Conservation (phyloP, 2,113 vertebrate species). For the Melanotaenia duboulayi region DNA sequence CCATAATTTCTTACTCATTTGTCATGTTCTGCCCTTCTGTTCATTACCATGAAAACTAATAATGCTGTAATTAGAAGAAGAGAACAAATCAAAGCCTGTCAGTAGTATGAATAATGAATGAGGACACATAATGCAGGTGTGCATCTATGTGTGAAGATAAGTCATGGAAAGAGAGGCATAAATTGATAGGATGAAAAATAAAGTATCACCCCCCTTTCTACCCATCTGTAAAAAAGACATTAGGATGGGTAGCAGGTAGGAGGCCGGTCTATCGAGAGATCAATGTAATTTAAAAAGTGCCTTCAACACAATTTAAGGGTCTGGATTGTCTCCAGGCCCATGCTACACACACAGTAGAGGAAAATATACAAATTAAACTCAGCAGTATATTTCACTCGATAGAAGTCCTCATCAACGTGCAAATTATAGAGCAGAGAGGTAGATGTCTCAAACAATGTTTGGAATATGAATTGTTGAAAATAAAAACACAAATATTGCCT, state of each 20-base stretch:
- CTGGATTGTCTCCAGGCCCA: constrained; percentile 55
- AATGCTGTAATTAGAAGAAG: constrained; percentile 45
- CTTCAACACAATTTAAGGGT: constrained; percentile 61
- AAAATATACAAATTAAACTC: constrained; percentile 30
- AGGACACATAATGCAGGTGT: background rate
- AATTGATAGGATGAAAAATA: constrained; percentile 1
- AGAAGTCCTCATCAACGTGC: constrained; percentile 23
- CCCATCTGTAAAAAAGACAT: constrained; percentile 44
- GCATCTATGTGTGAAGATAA: background rate
- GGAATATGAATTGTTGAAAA: constrained; percentile 27
- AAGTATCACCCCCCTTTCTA: background rate
- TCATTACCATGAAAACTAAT: constrained; percentile 43
- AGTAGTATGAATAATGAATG: constrained; percentile 27
- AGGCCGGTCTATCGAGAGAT: constrained; percentile 68
- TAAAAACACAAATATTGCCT: constrained; percentile 1
- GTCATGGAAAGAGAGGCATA: background rate
- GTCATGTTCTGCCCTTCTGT: constrained; percentile 13
- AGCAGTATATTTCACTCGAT: constrained; percentile 34
- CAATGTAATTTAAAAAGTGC: constrained; percentile 76
- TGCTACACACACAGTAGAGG: constrained; percentile 8
- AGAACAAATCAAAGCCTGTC: constrained; percentile 30
- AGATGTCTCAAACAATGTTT: constrained; percentile 22
- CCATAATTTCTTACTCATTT: constrained; percentile 18
- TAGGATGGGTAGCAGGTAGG: constrained; percentile 65
- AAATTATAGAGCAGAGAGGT: constrained; percentile 22